Evolutionary conservation across 2,113 vertebrate genomes (phyloP).

Genomic region (Plecotus auritus): DNA sequence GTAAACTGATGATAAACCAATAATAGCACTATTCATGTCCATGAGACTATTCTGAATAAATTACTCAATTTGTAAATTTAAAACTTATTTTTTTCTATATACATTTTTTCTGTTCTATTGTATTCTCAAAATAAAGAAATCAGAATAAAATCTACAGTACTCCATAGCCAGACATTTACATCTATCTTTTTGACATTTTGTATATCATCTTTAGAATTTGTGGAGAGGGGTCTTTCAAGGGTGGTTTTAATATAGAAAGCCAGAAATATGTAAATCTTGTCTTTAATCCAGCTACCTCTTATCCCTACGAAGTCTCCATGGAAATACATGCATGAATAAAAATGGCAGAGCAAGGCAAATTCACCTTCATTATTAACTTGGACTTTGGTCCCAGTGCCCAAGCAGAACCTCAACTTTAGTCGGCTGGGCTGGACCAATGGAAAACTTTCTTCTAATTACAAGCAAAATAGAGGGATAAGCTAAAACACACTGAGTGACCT

Average conservation of each 20-base stretch:
- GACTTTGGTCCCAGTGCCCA: neutral
- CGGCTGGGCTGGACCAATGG: neutral
- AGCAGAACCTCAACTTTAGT: neutral
- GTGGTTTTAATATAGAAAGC: neutral
- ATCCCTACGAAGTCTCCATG: neutral
- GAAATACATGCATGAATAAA: slow-evolving; percentile 4
- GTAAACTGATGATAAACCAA: neutral
- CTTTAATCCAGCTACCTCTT: neutral
- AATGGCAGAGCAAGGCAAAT: neutral
- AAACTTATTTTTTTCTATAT: neutral
- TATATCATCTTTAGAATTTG: neutral
- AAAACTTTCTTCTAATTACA: slow-evolving; percentile 20
- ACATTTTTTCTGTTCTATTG: neutral
- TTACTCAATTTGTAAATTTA: neutral
- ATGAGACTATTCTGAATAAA: neutral
- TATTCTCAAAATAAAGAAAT: neutral
- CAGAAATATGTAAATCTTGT: neutral
- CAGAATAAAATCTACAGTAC: neutral
- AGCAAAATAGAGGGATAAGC: neutral
- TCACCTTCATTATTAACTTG: neutral
- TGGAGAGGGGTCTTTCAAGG: neutral
- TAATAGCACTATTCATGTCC: neutral
- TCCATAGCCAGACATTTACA: neutral
- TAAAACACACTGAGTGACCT: neutral
- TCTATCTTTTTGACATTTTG: no score